phyloP scores from a whole-genome alignment of 2,113 vertebrate genomes.

The Theropithecus gelada region DNA sequence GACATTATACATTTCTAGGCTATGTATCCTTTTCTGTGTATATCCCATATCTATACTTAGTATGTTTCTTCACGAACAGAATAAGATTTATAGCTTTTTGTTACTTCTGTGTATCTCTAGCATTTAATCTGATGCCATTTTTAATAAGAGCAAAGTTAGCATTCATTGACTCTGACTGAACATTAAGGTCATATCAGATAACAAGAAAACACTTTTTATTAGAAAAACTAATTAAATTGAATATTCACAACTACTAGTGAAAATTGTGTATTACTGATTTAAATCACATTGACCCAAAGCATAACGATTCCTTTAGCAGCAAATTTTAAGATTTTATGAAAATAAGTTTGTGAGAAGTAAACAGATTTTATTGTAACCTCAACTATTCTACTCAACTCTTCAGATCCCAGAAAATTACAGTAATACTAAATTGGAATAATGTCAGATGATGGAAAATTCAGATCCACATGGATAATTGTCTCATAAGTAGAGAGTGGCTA shows the following conservation, averaged over 20 bases:
- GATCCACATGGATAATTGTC: constrained; percentile 30
- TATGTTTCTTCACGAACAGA: background rate
- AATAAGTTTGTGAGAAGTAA: constrained; percentile 53
- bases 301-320: constrained; percentile 43
- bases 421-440: constrained; percentile 56
- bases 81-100: background rate
- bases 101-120: background rate
- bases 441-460: constrained; percentile 62
- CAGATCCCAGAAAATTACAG: constrained; percentile 63
- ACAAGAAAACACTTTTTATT: background rate
- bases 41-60: background rate
- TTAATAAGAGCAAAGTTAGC: background rate
- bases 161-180: background rate
- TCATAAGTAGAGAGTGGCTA: constrained; percentile 42
- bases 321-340: constrained; percentile 59
- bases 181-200: background rate
- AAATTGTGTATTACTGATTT: constrained; percentile 44
- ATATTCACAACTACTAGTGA: constrained; percentile 32
- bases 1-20: background rate
- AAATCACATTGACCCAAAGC: background rate
- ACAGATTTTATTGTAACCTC: constrained; percentile 49
- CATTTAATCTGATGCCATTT: background rate
- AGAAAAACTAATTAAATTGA: constrained; percentile 19
- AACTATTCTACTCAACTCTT: constrained; percentile 55
- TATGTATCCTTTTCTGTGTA: background rate